Conservation (phyloP, 2,113 vertebrate genomes). For the Anguilla japonica region DNA sequence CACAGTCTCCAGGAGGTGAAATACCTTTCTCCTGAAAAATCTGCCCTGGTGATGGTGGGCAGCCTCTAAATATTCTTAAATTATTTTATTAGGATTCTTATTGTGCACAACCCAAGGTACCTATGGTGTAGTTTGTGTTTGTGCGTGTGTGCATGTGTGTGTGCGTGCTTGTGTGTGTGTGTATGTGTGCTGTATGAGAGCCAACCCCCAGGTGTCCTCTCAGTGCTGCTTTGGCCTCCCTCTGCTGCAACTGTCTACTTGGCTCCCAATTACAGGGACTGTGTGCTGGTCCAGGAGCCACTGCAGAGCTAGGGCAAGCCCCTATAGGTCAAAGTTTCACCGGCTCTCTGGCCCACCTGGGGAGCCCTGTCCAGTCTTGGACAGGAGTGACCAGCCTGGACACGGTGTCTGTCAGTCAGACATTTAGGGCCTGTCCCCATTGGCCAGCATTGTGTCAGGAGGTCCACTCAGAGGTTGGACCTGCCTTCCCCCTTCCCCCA, state of each 20-base stretch:
- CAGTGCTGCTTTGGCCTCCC: background rate
- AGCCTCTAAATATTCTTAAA: too few relatives aligned
- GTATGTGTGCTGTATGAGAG: background rate
- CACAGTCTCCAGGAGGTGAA: too few relatives aligned
- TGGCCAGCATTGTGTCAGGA: conserved; percentile 16
- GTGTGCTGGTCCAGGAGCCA: background rate
- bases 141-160: background rate
- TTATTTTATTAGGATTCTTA: too few relatives aligned
- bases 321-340: conserved; percentile 10
- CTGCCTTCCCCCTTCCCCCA: too few relatives aligned
- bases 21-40: too few relatives aligned
- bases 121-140: too few relatives aligned
- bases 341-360: conserved; percentile 13
- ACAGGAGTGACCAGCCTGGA: background rate
- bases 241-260: conserved; percentile 8
- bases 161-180: background rate
- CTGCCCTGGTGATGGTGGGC: too few relatives aligned
- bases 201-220: background rate
- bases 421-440: conserved; percentile 11
- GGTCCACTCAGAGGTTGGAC: background rate
- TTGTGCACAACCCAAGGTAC: too few relatives aligned
- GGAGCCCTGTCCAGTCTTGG: conserved; percentile 13
- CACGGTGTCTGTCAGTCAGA: conserved; percentile 14
- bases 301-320: background rate
- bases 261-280: conserved; percentile 14